Conservation (phyloP, 2,888 invertebrate species). For the Ochropacha duplaris region DNA sequence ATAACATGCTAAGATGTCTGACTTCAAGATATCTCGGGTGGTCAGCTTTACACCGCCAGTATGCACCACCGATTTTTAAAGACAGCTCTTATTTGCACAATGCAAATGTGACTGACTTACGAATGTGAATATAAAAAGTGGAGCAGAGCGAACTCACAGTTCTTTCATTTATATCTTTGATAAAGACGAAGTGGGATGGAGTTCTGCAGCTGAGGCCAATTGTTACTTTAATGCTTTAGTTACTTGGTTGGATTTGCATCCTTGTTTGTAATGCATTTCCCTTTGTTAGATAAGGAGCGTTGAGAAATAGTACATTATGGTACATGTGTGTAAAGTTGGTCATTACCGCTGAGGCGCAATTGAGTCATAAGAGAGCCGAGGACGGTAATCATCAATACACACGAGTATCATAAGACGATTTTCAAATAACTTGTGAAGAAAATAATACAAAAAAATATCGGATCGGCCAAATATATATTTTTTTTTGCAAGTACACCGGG, state of each 20-base stretch:
- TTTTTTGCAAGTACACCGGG: too few species aligned
- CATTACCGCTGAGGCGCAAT: too few species aligned
- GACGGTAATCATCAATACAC: too few species aligned
- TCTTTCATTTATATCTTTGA: constrained; percentile 69
- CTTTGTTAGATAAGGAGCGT: constrained; percentile 45
- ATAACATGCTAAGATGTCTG: not conserved
- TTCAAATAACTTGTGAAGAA: too few species aligned
- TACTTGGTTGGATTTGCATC: constrained; percentile 53
- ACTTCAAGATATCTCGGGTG: not conserved
- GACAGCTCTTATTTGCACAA: constrained; percentile 56
- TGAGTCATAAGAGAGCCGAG: too few species aligned
- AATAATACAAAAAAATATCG: too few species aligned
- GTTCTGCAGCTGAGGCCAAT: constrained; percentile 67
- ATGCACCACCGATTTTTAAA: constrained; percentile 41
- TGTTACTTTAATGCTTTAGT: constrained; percentile 61
- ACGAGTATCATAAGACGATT: too few species aligned
- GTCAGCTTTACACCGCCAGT: constrained; percentile 20
- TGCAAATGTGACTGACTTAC: constrained; percentile 55
- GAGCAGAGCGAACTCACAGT: constrained; percentile 31
- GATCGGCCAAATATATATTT: too few species aligned
- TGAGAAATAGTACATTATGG: too few species aligned
- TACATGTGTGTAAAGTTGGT: too few species aligned
- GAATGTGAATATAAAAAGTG: constrained; percentile 56
- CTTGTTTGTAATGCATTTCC: constrained; percentile 54
- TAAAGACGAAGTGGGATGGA: constrained; percentile 54